A percentile compares a stretch with the other conserved stretches of the same genome.
Conservation (phyloP, 2,888 invertebrate genomes). For the Pinctada fucata region DNA sequence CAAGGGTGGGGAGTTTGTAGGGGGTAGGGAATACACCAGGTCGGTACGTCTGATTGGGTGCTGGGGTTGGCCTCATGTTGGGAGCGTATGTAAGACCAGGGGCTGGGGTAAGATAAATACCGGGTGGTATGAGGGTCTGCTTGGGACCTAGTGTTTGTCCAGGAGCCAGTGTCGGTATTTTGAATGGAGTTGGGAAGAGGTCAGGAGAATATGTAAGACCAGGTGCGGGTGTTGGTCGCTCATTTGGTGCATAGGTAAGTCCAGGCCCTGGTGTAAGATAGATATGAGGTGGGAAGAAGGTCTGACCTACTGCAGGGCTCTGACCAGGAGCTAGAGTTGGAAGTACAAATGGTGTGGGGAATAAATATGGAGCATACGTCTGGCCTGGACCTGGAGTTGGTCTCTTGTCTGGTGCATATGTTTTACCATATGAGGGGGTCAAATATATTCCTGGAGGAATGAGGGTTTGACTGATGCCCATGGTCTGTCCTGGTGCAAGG, state of each 20-base stretch:
- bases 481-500: slow-evolving; percentile 47
- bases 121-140: slow-evolving; percentile 29
- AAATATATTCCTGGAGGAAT: slow-evolving; percentile 49
- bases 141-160: slow-evolving; percentile 44
- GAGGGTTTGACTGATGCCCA: slow-evolving; percentile 43
- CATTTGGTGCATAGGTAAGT: slow-evolving; percentile 52
- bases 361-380: slow-evolving; percentile 44
- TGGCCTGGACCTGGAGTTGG: slow-evolving; percentile 49
- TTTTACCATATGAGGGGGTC: slow-evolving; percentile 49
- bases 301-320: slow-evolving; percentile 45
- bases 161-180: slow-evolving; percentile 48
- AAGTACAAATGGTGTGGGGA: slow-evolving; percentile 26
- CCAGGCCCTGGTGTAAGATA: slow-evolving; percentile 42
- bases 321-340: slow-evolving; percentile 36
- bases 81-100: slow-evolving; percentile 49
- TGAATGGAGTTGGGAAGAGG: slow-evolving; percentile 46
- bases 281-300: slow-evolving; percentile 21
- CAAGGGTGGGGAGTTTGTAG: slow-evolving; percentile 37
- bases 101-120: slow-evolving; percentile 45
- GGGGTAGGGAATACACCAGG: slow-evolving; percentile 40
- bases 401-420: slow-evolving; percentile 43
- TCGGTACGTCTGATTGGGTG: slow-evolving; percentile 49
- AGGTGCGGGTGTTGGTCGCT: slow-evolving; percentile 50
- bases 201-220: slow-evolving; percentile 51
- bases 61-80: slow-evolving; percentile 51